phyloP scores from a whole-genome alignment of 2,888 invertebrate species.

The Odiellus spinosus region DNA sequence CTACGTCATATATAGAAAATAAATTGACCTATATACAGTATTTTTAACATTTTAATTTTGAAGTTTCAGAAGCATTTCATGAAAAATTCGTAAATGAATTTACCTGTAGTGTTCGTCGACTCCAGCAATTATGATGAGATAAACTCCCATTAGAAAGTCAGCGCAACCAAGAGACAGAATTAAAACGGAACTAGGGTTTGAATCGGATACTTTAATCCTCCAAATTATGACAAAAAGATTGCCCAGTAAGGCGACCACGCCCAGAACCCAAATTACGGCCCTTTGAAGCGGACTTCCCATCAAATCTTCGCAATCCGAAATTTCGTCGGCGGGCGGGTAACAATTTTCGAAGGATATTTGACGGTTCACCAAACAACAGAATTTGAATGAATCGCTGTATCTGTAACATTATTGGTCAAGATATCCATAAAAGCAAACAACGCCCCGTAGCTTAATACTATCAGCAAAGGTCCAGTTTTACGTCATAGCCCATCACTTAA shows the following conservation, averaged over 20 bases:
- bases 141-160: slow-evolving; percentile 26
- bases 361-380: slow-evolving; percentile 31
- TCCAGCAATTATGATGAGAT: slow-evolving; percentile 25
- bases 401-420: too few species aligned
- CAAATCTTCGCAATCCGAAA: slow-evolving; percentile 32
- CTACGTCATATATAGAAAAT: too few species aligned
- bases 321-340: slow-evolving; percentile 29
- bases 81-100: too few species aligned
- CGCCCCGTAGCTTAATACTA: too few species aligned
- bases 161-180: slow-evolving; percentile 9
- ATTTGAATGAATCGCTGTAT: slow-evolving; percentile 30
- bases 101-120: slow-evolving; percentile 22
- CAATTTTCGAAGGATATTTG: slow-evolving; percentile 22
- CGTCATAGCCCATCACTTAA: too few species aligned
- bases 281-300: slow-evolving; percentile 31
- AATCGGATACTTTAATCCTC: slow-evolving; percentile 26
- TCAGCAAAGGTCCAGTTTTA: too few species aligned
- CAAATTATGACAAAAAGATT: slow-evolving; percentile 32
- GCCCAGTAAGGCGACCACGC: slow-evolving; percentile 28
- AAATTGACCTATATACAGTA: too few species aligned
- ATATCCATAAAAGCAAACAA: too few species aligned
- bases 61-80: too few species aligned
- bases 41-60: too few species aligned
- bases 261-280: slow-evolving; percentile 31
- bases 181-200: background rate